Evolutionary conservation across 2,113 vertebrate species (phyloP), one percentile per base, ranked within the genome.

Genomic region (Lucifuga dentata): DNA sequence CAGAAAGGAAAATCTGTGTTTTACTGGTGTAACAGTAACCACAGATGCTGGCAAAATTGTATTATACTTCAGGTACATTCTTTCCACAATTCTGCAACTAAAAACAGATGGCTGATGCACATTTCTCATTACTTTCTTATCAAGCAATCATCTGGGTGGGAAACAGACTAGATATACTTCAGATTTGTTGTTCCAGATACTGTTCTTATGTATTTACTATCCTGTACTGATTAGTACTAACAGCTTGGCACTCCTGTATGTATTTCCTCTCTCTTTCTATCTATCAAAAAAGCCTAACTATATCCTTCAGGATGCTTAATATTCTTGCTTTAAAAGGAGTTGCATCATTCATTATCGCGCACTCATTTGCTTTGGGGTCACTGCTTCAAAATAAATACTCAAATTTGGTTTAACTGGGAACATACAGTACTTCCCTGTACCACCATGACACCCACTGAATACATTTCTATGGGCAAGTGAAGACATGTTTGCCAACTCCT

Each of bases 391-490:
- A 85, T 72, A 78, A 87, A 91, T 84, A 89, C 87, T 84, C 66
- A 49, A n/a, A 80, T 88, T 88, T 85, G 88, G 85, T 85, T 76
- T 39, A 11, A 79, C 5, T 55, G 67, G 77, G 79, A 73, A 74
- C 65, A 48, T 52, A 71, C 56, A 36, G 40, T 21, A 48, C 71
- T 32, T 48, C 57, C 23, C 40, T 16, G 49, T 36, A 61, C 39
- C 38, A 38, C 55, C 9, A 26, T 8, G 36, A 61, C 7, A 53
- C 41, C 45, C 17, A 5, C 35, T 55, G 23, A 76, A 79, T 38
- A 75, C 63, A 21, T 55, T 49, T 70, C 41, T 58, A 8, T 36
- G 12, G 15, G 41, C 48, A 60, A 51, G 68, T 13, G 17, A 63
- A 60, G 67, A 81, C 68, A 76, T 67, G 68, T 44, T 44, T 57